Base-by-base conservation (phyloP, 1,140 invertebrate species). In the Diuraphis noxia region DNA sequence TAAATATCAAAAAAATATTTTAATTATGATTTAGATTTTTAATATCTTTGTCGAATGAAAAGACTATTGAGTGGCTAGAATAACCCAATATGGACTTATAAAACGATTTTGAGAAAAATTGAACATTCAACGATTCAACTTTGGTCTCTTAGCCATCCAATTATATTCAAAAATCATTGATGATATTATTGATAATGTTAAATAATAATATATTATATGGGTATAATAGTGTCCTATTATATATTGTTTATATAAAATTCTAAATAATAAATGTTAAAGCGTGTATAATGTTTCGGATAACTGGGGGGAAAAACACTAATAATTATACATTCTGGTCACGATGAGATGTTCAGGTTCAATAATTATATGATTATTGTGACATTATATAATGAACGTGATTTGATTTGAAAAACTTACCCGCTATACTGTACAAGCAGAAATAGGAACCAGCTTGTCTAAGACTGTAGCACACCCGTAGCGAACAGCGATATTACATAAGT, bases 301-400 rank as follows among this genome's bases (percentile, higher is more conserved):
- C n/a, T 17, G n/a, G 9, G 1, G 4, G 9, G n/a, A 63, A 63
- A 63, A n/a, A 63, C 13, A 2, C 30, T 13, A 30, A 56, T 56
- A 63, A n/a, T n/a, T 17, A 63, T 72, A n/a, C 13, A 72, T n/a
- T 72, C 56, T 34, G 56, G 56, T 34, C 56, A 72, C 56, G 56
- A 17, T 17, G 56, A 72, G 13, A 17, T 72, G 56, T 72, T 72
- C 13, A 72, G 56, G 56, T 72, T n/a, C 56, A 72, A 72, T 72
- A 72, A 72, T 72, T n/a, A 72, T 72, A 34, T n/a, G 56, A 72
- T 72, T 72, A 72, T 72, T 72, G 56, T 72, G 56, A 72, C 56
- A 72, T 72, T 72, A 72, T 72, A 72, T n/a, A 72, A 72, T 34
- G 56, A 72, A 72, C 56, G 56, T 72, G 56, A 72, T 72, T 72